A percentile compares a stretch with the other conserved stretches of the same genome.
phyloP scores from a whole-genome alignment of 2,113 vertebrate genomes.

The Myrmophylax atrothorax region DNA sequence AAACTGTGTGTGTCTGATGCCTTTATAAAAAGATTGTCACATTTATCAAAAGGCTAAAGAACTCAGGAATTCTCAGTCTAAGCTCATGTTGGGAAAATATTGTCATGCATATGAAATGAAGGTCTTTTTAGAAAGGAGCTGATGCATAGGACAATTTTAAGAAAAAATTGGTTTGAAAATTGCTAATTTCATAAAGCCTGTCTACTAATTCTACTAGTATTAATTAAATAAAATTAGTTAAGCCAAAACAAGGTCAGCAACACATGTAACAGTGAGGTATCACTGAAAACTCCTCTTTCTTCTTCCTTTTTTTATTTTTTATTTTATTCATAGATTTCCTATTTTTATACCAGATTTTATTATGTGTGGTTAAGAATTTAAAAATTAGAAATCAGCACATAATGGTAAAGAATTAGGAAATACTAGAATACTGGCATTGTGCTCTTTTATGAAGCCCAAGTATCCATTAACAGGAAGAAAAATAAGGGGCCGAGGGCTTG shows the following conservation, averaged over 20 bases:
- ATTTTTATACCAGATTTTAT: background rate
- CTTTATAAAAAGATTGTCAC: background rate
- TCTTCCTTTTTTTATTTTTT: background rate
- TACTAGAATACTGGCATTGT: background rate
- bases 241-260: background rate
- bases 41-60: background rate
- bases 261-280: background rate
- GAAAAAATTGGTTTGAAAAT: background rate
- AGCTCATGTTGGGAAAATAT: background rate
- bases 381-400: background rate
- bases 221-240: background rate
- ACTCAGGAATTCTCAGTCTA: background rate
- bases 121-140: background rate
- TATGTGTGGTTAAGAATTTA: background rate
- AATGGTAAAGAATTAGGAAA: background rate
- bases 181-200: background rate
- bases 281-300: background rate
- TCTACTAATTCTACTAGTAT: background rate
- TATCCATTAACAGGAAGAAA: background rate
- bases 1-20: background rate
- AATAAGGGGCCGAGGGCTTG: background rate
- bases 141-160: background rate
- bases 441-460: background rate
- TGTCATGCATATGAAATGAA: background rate
- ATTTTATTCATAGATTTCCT: background rate